A percentile compares a stretch with the other conserved stretches of the same genome.
These are phyloP conservation scores for Rhinoderma darwinii DNA, from an alignment of 2,113 vertebrate species.

Conservation along the genomic window DNA sequence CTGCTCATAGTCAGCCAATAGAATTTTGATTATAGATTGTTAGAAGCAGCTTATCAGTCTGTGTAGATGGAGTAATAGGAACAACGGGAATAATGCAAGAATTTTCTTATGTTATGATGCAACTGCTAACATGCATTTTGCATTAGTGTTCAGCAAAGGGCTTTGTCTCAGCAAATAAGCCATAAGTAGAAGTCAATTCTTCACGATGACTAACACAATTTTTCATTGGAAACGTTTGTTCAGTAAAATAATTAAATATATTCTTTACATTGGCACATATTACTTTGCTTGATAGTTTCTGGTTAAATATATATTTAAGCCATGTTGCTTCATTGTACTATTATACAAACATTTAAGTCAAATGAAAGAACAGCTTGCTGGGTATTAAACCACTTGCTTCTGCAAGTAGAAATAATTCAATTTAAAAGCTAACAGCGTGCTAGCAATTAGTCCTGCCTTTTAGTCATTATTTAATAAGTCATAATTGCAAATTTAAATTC, in stretches of 20 bases:
- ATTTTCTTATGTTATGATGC: not conserved
- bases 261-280: not conserved
- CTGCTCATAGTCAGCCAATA: too few relatives aligned
- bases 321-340: slow-evolving; percentile 15
- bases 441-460: slow-evolving; percentile 57
- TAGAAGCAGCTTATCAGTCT: too few relatives aligned
- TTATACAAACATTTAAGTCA: slow-evolving; percentile 31
- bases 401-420: slow-evolving; percentile 56
- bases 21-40: too few relatives aligned
- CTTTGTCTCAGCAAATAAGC: not conserved
- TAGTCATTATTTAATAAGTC: slow-evolving; percentile 59
- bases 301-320: slow-evolving; percentile 19
- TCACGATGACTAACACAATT: not conserved
- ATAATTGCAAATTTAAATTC: slow-evolving; percentile 58
- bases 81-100: not conserved
- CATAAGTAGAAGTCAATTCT: not conserved
- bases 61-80: not conserved
- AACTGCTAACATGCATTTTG: not conserved
- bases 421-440: slow-evolving; percentile 56
- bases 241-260: not conserved
- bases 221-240: not conserved
- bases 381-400: slow-evolving; percentile 32
- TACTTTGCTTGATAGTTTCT: not conserved
- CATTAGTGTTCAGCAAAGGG: not conserved
- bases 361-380: slow-evolving; percentile 24